Percentiles rank a stretch among this genome's conserved stretches.
Conservation (phyloP, 2,888 invertebrate species). For the Julus scanicus region DNA sequence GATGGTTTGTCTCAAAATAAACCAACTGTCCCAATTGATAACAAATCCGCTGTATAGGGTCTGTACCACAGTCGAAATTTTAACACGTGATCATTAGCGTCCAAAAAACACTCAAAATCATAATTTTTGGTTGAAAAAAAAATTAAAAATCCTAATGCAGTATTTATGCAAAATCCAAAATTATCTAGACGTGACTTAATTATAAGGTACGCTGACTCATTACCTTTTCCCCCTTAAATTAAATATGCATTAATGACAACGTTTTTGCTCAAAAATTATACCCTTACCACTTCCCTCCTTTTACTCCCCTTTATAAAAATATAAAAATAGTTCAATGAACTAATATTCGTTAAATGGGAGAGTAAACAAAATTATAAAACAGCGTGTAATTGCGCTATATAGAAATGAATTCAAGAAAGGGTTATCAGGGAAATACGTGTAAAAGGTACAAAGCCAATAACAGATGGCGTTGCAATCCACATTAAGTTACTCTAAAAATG, state of each 20-base stretch:
- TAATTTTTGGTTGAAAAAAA: not conserved
- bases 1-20: too few species aligned
- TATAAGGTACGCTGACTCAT: not conserved
- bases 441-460: not conserved
- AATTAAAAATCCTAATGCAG: not conserved
- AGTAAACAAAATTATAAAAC: constrained; percentile 21
- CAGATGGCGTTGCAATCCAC: not conserved
- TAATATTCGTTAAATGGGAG: not conserved
- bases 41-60: too few species aligned
- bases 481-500: too few species aligned
- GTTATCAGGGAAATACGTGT: not conserved
- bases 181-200: not conserved
- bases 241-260: not conserved
- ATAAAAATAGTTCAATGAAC: constrained; percentile 7
- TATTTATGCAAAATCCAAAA: not conserved
- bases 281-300: not conserved
- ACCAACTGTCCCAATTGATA: too few species aligned
- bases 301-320: not conserved
- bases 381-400: constrained; percentile 23
- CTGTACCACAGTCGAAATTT: too few species aligned
- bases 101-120: too few species aligned
- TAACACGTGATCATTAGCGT: too few species aligned
- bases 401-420: not conserved
- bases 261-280: not conserved
- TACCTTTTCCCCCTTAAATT: not conserved